phyloP scores from a whole-genome alignment of 2,797 vertebrate genomes.

The Tiaroga cobitis region DNA sequence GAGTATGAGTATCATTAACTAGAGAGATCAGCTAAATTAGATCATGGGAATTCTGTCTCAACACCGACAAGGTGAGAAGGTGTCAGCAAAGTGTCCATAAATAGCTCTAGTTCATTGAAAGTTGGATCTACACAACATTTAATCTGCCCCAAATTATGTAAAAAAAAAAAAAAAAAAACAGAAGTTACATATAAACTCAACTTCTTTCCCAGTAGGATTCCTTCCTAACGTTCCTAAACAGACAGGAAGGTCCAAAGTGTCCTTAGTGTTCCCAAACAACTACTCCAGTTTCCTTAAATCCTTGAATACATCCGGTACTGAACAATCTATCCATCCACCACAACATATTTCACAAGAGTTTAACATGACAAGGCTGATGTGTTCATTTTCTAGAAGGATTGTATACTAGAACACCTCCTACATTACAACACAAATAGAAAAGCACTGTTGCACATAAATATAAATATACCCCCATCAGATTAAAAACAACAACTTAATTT shows the following conservation, averaged over 20 bases:
- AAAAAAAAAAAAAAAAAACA: not conserved
- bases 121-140: not conserved
- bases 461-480: not conserved
- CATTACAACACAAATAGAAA: not conserved
- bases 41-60: slow-evolving; percentile 19
- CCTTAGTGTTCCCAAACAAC: slow-evolving; percentile 1
- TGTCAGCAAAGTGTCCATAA: slow-evolving; percentile 38
- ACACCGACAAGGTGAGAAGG: slow-evolving; percentile 43
- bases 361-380: not conserved
- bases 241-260: slow-evolving; percentile 1
- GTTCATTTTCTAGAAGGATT: not conserved
- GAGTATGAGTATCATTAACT: slow-evolving; percentile 45
- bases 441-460: not conserved
- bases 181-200: not conserved
- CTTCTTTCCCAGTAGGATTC: not conserved
- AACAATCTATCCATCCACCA: not conserved
- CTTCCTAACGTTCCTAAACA: slow-evolving; percentile 28
- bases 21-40: slow-evolving; percentile 41
- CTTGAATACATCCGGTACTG: not conserved
- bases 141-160: not conserved
- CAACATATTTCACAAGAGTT: not conserved
- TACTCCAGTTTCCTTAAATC: slow-evolving; percentile 23
- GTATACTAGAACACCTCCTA: not conserved
- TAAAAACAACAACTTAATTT: not conserved
- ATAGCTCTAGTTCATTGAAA: slow-evolving; percentile 20